Percentiles rank a stretch among this genome's conserved stretches.
phyloP scores from a whole-genome alignment of 2,888 invertebrate genomes.

The Portevinia maculata region DNA sequence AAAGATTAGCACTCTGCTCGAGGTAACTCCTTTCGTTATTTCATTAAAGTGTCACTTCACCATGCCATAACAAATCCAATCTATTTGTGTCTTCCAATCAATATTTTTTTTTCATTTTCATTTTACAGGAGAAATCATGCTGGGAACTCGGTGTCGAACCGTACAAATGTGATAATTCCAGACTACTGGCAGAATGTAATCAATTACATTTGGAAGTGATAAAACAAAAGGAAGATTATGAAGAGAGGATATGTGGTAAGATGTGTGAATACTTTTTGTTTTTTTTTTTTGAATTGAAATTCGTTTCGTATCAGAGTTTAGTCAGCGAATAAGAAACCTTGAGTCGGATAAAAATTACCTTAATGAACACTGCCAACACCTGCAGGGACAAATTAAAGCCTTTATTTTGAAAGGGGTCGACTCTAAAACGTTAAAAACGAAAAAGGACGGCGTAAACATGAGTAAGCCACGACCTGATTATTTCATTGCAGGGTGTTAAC shows the following conservation, averaged over 20 bases:
- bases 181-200: constrained; percentile 90
- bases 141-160: constrained; percentile 89
- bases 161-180: constrained; percentile 91
- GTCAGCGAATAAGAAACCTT: constrained; percentile 83
- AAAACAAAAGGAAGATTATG: constrained; percentile 86
- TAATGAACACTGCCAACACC: constrained; percentile 83
- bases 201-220: constrained; percentile 87
- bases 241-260: constrained; percentile 85
- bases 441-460: constrained; percentile 76
- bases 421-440: constrained; percentile 79
- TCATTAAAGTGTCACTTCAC: too few species aligned
- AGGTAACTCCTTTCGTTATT: too few species aligned
- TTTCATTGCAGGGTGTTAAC: background rate
- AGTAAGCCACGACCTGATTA: constrained; percentile 41
- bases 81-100: constrained; percentile 53
- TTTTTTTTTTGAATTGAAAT: constrained; percentile 19
- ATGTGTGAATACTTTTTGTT: background rate
- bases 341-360: constrained; percentile 84
- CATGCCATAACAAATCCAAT: constrained; percentile 60
- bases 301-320: constrained; percentile 82
- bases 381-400: constrained; percentile 83
- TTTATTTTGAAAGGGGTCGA: constrained; percentile 83
- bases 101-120: constrained; percentile 40
- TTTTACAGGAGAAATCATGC: constrained; percentile 87
- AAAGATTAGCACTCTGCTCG: constrained; percentile 87